A percentile compares a stretch with the other conserved stretches of the same genome.
phyloP scores from a whole-genome alignment of 2,888 invertebrate genomes.

The Drosophila rellima region DNA sequence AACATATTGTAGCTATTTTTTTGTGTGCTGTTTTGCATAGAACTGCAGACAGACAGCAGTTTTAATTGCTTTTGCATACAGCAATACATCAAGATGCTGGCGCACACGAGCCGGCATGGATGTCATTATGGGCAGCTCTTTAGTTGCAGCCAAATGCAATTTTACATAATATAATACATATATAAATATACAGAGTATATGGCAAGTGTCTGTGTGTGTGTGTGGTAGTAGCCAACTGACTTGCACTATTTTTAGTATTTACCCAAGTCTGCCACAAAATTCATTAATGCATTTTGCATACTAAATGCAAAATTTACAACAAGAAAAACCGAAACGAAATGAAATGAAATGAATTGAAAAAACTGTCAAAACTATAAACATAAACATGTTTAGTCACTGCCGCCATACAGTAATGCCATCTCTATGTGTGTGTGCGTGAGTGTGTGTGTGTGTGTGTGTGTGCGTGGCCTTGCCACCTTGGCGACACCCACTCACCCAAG shows the following conservation, averaged over 20 bases:
- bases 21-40: constrained; percentile 19
- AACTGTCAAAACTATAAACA: constrained; percentile 60
- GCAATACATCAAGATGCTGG: constrained; percentile 76
- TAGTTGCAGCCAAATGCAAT: constrained; percentile 67
- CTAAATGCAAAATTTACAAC: constrained; percentile 41
- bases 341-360: constrained; percentile 11
- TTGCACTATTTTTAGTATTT: constrained; percentile 78
- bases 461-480: constrained; percentile 74
- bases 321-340: constrained; percentile 8
- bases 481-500: constrained; percentile 66
- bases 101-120: constrained; percentile 64
- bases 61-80: constrained; percentile 82
- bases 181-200: constrained; percentile 21
- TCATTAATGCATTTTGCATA: constrained; percentile 61
- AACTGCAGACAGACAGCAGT: constrained; percentile 74
- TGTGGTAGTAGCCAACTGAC: constrained; percentile 64
- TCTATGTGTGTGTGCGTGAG: constrained; percentile 11
- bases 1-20: not conserved
- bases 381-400: constrained; percentile 61
- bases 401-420: constrained; percentile 62
- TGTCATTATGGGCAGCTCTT: constrained; percentile 73
- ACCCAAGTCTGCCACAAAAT: constrained; percentile 56
- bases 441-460: constrained; percentile 24
- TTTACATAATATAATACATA: constrained; percentile 68
- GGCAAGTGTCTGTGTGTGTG: constrained; percentile 14